Conservation (phyloP, 2,888 invertebrate species). For the Hypercompe scribonia region DNA sequence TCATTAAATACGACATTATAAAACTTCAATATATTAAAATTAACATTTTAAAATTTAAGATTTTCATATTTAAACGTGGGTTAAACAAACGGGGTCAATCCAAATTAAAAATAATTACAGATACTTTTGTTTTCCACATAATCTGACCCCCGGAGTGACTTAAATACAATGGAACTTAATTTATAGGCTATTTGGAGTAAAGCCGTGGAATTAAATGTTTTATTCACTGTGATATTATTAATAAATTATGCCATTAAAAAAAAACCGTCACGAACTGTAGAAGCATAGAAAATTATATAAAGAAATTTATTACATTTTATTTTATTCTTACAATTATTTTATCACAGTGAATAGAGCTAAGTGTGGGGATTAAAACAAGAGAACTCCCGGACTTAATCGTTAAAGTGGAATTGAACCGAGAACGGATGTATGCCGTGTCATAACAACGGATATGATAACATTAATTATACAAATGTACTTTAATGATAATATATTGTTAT, state of each 20-base stretch:
- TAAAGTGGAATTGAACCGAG: constrained; percentile 32
- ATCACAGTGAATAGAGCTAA: constrained; percentile 78
- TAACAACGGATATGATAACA: constrained; percentile 49
- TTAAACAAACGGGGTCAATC: constrained; percentile 42
- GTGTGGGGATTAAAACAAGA: constrained; percentile 44
- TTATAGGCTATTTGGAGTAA: constrained; percentile 40
- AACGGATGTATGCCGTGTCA: constrained; percentile 43
- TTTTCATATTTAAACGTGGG: constrained; percentile 41
- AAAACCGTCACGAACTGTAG: constrained; percentile 33
- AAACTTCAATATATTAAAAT: constrained; percentile 52
- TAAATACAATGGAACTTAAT: constrained; percentile 17
- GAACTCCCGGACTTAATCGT: constrained; percentile 35
- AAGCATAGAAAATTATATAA: constrained; percentile 46
- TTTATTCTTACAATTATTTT: constrained; percentile 56
- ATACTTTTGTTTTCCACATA: constrained; percentile 11
- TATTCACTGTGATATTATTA: constrained; percentile 73
- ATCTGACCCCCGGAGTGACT: constrained; percentile 37
- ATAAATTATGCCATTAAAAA: constrained; percentile 24
- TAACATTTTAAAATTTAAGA: constrained; percentile 51
- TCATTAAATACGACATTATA: constrained; percentile 71
- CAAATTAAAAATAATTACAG: constrained; percentile 23
- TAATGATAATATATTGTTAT: constrained; percentile 58
- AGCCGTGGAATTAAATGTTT: constrained; percentile 44
- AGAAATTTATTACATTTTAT: constrained; percentile 47
- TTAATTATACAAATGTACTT: constrained; percentile 41